A percentile compares a stretch with the other conserved stretches of the same genome.
These are phyloP conservation scores for Microtus richardsoni DNA, from an alignment of 2,113 vertebrate genomes.

Conservation along the genomic window DNA sequence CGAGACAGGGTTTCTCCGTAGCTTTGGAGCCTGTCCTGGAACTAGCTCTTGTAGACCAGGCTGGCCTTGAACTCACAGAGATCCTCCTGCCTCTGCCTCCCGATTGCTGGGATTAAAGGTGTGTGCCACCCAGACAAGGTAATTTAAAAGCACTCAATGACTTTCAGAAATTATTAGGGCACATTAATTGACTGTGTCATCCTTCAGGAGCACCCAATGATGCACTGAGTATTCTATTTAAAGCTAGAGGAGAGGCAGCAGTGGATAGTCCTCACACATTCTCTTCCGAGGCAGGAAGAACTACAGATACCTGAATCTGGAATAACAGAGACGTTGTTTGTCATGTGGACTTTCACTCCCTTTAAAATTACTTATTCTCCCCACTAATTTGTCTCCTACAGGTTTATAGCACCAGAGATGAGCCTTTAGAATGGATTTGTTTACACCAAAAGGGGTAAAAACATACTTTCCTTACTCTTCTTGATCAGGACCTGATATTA, in stretches of 20 bases:
- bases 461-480: background rate
- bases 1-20: too few species aligned
- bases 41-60: too few species aligned
- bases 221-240: background rate
- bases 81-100: too few species aligned
- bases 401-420: background rate
- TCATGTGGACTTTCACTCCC: background rate
- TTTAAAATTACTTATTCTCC: background rate
- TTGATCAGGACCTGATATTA: background rate
- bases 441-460: background rate
- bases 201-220: background rate
- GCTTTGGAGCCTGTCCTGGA: too few species aligned
- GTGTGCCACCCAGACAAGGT: too few species aligned
- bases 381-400: background rate
- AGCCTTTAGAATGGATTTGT: background rate
- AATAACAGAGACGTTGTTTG: background rate
- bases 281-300: background rate
- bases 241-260: background rate
- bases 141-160: background rate
- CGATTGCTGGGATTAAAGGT: too few species aligned
- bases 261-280: background rate
- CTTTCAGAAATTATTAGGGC: background rate
- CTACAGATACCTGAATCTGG: background rate
- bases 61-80: too few species aligned
- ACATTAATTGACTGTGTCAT: background rate